A percentile compares a stretch with the other conserved stretches of the same genome.
These are phyloP conservation scores for Podabrus alpinus DNA, from an alignment of 2,888 invertebrate species.

Conservation along the genomic window DNA sequence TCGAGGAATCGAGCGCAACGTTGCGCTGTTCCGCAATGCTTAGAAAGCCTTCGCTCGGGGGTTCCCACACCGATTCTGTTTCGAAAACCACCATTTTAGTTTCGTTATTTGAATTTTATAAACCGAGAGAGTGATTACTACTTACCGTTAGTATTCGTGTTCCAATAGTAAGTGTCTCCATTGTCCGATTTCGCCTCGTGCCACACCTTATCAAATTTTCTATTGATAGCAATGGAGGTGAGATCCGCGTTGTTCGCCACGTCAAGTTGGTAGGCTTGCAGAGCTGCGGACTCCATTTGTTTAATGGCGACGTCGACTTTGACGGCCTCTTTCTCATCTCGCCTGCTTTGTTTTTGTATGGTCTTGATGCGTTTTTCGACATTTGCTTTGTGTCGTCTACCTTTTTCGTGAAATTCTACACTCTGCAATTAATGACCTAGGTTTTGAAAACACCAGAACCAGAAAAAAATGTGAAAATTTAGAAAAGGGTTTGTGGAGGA, in stretches of 20 bases:
- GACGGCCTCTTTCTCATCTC: constrained; percentile 75
- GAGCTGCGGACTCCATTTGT: constrained; percentile 88
- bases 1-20: constrained; percentile 57
- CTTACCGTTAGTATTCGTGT: constrained; percentile 78
- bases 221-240: constrained; percentile 60
- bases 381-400: constrained; percentile 89
- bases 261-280: constrained; percentile 87
- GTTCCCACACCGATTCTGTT: constrained; percentile 75
- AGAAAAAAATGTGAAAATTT: neutral
- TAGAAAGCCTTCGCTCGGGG: constrained; percentile 73
- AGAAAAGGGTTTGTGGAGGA: neutral
- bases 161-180: constrained; percentile 85
- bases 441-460: neutral
- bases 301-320: constrained; percentile 79
- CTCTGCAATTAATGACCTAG: constrained; percentile 65
- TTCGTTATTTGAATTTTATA: neutral
- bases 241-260: constrained; percentile 71
- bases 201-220: constrained; percentile 64
- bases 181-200: constrained; percentile 77
- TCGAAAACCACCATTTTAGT: neutral
- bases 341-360: constrained; percentile 81
- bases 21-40: constrained; percentile 68
- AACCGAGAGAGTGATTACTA: constrained; percentile 9
- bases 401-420: constrained; percentile 92
- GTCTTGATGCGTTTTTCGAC: constrained; percentile 84